Base-by-base conservation (phyloP, 2,888 invertebrate genomes). In the Arge pagana region DNA sequence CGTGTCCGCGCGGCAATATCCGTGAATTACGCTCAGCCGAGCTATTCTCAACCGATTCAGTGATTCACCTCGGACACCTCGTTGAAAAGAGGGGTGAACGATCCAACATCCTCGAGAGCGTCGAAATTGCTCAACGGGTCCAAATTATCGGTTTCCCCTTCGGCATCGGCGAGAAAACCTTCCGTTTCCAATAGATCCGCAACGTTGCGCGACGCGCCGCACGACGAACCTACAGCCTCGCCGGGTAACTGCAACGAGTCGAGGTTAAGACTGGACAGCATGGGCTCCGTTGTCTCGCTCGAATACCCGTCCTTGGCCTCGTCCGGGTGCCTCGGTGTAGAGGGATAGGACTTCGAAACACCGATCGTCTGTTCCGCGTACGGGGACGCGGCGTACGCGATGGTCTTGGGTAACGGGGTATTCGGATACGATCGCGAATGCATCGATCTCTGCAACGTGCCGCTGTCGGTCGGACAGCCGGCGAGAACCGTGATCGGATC, bases 321-420 rank as follows among this genome's bases (percentile, higher is more conserved):
- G 3, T 68, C 48, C 3, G 65, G 68, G 41, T 74, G 71, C 62
- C 85, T 81, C 11, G 90, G 90, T 13, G 88, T 88, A 2, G 88
- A 86, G 18, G 90, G 90, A 76, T 89, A 89, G 0, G 90, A 90
- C 68, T 88, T 85, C 10, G 88, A 88, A 2, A 68, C 70, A 48
- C 68, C 71, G 48, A 66, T 68, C 23, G 37, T 11, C 16, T 74
- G 72, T 18, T 75, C 74, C 2, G 67, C 54, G 26, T 67, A 71
- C 10, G 42, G 13, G n/a, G 67, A 60, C 7, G 65, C 53, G 6
- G 66, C 58, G 36, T 65, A 71, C 4, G 59, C 49, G n/a, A 65
- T 57, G 23, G 67, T 63, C 23, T 67, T 52, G n/a, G 76, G 74
- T 48, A 74, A 52, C 3, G 77, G 77, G 6, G 77, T 77, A 50